Conservation (phyloP, 1,140 invertebrate species). For the Patella vulgata region DNA sequence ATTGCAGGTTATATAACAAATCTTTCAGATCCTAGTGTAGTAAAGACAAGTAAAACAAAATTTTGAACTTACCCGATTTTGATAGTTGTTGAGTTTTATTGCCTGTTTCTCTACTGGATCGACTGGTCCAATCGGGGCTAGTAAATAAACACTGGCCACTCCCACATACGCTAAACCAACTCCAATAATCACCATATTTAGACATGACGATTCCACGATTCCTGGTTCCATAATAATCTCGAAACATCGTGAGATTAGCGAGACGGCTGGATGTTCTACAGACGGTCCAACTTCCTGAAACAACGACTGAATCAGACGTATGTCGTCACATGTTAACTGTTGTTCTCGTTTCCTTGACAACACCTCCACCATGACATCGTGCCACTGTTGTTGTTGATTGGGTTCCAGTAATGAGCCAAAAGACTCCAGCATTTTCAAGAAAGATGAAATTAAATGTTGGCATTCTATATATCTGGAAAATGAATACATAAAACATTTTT, state of each 20-base stretch:
- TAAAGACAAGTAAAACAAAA: too few species aligned
- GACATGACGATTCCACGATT: background rate
- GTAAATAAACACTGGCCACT: constrained; percentile 37
- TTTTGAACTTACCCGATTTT: constrained; percentile 53
- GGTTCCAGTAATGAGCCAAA: background rate
- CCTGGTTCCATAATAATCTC: constrained; percentile 23
- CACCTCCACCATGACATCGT: constrained; percentile 2
- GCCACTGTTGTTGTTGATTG: background rate
- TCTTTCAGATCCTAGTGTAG: too few species aligned
- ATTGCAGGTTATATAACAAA: too few species aligned
- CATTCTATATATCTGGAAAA: constrained; percentile 4
- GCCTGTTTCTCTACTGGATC: constrained; percentile 60
- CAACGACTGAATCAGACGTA: background rate
- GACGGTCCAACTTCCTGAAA: background rate
- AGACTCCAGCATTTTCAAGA: constrained; percentile 4
- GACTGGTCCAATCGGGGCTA: constrained; percentile 53
- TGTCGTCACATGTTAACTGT: background rate
- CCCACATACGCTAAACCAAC: constrained; percentile 45
- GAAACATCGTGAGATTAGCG: constrained; percentile 5
- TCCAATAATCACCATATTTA: constrained; percentile 25
- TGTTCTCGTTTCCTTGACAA: background rate
- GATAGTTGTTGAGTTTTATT: constrained; percentile 48
- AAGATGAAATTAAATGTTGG: background rate
- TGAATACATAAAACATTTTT: too few species aligned
- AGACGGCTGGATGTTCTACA: background rate